Conservation (phyloP, 1,140 invertebrate species). For the Aphis gossypii region DNA sequence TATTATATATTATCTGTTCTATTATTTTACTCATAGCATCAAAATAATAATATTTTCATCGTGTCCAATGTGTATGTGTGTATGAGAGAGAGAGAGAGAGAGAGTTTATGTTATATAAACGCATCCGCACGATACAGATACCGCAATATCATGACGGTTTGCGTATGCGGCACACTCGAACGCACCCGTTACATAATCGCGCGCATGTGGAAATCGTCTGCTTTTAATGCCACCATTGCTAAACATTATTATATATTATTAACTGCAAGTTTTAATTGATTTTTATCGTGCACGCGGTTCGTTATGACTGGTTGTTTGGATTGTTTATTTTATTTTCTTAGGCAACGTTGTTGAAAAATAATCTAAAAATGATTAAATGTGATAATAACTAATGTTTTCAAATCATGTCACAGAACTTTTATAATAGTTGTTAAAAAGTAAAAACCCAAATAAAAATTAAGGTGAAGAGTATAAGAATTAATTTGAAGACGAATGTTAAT, state of each 20-base stretch:
- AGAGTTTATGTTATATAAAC: background rate
- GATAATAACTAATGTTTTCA: background rate
- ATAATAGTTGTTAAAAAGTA: no score
- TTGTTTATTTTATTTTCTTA: background rate
- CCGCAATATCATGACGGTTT: background rate
- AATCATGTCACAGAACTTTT: background rate
- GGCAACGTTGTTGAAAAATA: background rate
- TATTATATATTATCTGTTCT: no score
- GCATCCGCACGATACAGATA: background rate
- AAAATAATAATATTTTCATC: background rate
- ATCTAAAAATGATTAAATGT: background rate
- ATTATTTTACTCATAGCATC: background rate
- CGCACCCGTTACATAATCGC: background rate
- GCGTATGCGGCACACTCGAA: background rate
- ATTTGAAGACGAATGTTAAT: background rate
- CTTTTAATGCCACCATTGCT: background rate
- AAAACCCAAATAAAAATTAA: no score
- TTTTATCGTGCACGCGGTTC: background rate
- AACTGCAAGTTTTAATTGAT: constrained; percentile 25
- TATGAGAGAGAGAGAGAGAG: background rate
- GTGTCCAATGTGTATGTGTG: background rate
- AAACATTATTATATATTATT: background rate
- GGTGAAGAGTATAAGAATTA: no score
- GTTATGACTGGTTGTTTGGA: background rate
- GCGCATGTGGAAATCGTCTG: background rate